These are phyloP conservation scores for Acanthochromis polyacanthus DNA, from an alignment of 2,113 vertebrate genomes.

Conservation along the genomic window DNA sequence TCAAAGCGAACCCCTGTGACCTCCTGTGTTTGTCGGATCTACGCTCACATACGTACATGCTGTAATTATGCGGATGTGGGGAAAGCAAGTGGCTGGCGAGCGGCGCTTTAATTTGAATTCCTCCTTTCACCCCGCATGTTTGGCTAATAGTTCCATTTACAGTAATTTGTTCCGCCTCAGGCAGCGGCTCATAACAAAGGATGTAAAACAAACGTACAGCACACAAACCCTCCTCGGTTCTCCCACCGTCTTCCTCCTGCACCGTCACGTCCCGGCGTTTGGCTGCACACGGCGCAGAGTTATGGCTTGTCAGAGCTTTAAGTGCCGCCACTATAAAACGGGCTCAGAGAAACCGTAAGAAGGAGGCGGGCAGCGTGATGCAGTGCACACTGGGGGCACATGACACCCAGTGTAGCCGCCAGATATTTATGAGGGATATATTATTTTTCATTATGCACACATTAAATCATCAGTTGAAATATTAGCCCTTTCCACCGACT, in stretches of 20 bases:
- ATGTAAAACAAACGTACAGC: slow-evolving; percentile 73
- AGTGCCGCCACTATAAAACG: slow-evolving; percentile 67
- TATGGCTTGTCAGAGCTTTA: slow-evolving; percentile 71
- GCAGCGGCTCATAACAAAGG: slow-evolving; percentile 72
- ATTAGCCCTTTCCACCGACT: neutral
- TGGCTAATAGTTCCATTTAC: slow-evolving; percentile 75
- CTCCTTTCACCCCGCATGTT: slow-evolving; percentile 69
- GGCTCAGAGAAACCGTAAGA: slow-evolving; percentile 64
- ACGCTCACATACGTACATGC: slow-evolving; percentile 22
- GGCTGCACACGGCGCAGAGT: slow-evolving; percentile 64
- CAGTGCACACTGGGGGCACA: slow-evolving; percentile 58
- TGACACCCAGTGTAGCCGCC: slow-evolving; percentile 58
- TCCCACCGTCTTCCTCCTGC: neutral
- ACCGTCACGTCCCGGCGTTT: slow-evolving; percentile 37
- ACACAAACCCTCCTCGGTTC: neutral
- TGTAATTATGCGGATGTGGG: slow-evolving; percentile 70
- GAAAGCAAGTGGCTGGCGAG: slow-evolving; percentile 59
- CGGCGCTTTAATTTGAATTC: slow-evolving; percentile 73
- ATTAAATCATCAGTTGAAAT: slow-evolving; percentile 74
- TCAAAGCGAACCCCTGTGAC: slow-evolving; percentile 64
- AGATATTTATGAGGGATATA: slow-evolving; percentile 74
- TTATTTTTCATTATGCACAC: slow-evolving; percentile 78
- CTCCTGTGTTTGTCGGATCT: slow-evolving; percentile 37
- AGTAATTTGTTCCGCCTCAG: slow-evolving; percentile 77
- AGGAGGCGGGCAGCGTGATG: slow-evolving; percentile 50